Conservation (phyloP, 2,797 vertebrate species). For the Artibeus lituratus region DNA sequence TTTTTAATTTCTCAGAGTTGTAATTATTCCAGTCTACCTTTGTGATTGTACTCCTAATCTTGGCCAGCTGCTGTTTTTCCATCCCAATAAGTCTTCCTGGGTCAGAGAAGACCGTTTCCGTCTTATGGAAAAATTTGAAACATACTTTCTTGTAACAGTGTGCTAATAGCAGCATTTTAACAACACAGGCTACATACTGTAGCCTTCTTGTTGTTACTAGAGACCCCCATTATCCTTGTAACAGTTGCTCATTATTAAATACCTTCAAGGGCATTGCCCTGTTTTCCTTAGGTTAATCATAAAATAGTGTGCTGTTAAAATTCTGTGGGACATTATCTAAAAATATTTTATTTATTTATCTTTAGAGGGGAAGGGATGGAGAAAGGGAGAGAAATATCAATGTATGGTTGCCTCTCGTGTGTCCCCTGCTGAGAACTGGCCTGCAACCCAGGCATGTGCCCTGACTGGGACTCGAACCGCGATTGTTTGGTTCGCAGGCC, state of each 20-base stretch:
- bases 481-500: too few relatives aligned
- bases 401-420: too few relatives aligned
- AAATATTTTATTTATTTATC: too few relatives aligned
- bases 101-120: background rate
- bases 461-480: too few relatives aligned
- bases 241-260: background rate
- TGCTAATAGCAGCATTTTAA: background rate
- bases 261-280: background rate
- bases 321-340: background rate
- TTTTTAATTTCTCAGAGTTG: background rate
- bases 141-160: background rate
- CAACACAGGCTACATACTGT: background rate
- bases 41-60: background rate
- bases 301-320: background rate
- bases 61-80: background rate
- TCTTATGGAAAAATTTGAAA: conserved; percentile 19
- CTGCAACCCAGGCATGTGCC: too few relatives aligned
- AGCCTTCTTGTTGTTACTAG: conserved; percentile 12
- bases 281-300: conserved; percentile 32
- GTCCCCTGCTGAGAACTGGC: too few relatives aligned
- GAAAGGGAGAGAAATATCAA: too few relatives aligned
- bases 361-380: too few relatives aligned
- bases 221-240: background rate
- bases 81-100: background rate
- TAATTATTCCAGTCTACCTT: background rate